phyloP scores from a whole-genome alignment of 2,113 vertebrate genomes.

The Scortum barcoo region DNA sequence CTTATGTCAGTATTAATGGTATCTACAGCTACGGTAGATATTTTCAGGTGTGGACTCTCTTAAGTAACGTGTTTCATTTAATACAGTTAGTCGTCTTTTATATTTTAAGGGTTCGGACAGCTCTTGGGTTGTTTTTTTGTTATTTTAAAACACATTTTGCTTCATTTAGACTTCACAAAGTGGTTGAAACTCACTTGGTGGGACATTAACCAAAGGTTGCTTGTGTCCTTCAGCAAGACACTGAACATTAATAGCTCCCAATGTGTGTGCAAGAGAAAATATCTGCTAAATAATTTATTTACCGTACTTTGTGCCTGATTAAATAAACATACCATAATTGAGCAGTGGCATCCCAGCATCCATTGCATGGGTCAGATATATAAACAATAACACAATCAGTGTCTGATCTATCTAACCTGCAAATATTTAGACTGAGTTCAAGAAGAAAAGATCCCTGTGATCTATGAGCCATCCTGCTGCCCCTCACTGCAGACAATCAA shows the following conservation, averaged over 20 bases:
- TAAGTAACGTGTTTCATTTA: too few species aligned
- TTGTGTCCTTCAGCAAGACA: too few species aligned
- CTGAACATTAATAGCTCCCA: too few species aligned
- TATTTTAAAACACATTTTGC: too few species aligned
- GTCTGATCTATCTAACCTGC: not conserved
- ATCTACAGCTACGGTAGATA: not conserved
- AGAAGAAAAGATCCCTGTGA: not conserved
- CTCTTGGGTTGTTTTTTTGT: too few species aligned
- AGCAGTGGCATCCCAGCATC: not conserved
- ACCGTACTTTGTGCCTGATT: not conserved
- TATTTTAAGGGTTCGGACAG: too few species aligned
- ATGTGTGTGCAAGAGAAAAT: not conserved
- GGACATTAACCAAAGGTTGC: not conserved
- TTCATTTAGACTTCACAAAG: too few species aligned
- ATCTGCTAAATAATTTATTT: too few species aligned
- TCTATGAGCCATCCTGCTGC: not conserved
- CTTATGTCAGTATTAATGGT: not conserved
- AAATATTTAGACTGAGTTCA: not conserved
- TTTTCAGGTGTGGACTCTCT: too few species aligned
- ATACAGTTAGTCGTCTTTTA: too few species aligned
- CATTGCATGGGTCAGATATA: not conserved
- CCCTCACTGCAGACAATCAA: conserved; percentile 23
- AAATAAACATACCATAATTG: too few species aligned
- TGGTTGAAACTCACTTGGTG: too few species aligned
- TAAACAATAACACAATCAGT: not conserved